Evolutionary conservation across 2,113 vertebrate genomes (phyloP), one percentile per base, ranked within the genome.

Genomic region (Cyanistes caeruleus): DNA sequence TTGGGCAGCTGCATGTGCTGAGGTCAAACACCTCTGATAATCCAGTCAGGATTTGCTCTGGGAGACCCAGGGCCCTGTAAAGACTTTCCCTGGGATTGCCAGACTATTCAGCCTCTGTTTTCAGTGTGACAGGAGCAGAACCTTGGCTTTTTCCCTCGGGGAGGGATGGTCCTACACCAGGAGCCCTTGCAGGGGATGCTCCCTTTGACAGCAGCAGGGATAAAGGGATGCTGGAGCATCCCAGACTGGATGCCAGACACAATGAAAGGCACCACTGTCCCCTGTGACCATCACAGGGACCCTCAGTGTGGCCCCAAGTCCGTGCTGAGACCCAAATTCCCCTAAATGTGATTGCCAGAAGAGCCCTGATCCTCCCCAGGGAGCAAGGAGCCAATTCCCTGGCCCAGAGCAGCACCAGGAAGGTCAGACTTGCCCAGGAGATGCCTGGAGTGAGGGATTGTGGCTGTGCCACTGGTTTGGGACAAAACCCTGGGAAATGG

Each of bases 341-440:
- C 69, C 78, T 28, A 5, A 14, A 13, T 1, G 2, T 0, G 0
- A 5, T 24, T 21, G 9, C 60, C 77, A 79, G 37, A 2, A 14
- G 52, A 68, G 81, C 39, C 72, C 59, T 20, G 44, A 1, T 43
- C 22, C 63, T 67, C 48, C 41, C 39, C 52, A 0, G 7, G 19
- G 13, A 11, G 14, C 28, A 10, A 37, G 85, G 41, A 69, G 53
- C 31, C 19, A 0, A 28, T 28, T 64, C 51, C 49, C 51, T 44
- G 27, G 23, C 37, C 41, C 21, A 3, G 75, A 35, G 24, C 75
- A 72, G 76, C 67, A 7, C 41, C 65, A 14, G 62, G 9, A 76
- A 35, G 24, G 84, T 41, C 62, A n/a, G 43, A 3, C n/a, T 12
- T 5, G 9, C 55, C 59, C 59, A 8, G 31, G 78, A 46, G 58